A percentile compares a stretch with the other conserved stretches of the same genome.
These are phyloP conservation scores for Anarsia innoxiella DNA, from an alignment of 2,888 invertebrate genomes.

Conservation along the genomic window DNA sequence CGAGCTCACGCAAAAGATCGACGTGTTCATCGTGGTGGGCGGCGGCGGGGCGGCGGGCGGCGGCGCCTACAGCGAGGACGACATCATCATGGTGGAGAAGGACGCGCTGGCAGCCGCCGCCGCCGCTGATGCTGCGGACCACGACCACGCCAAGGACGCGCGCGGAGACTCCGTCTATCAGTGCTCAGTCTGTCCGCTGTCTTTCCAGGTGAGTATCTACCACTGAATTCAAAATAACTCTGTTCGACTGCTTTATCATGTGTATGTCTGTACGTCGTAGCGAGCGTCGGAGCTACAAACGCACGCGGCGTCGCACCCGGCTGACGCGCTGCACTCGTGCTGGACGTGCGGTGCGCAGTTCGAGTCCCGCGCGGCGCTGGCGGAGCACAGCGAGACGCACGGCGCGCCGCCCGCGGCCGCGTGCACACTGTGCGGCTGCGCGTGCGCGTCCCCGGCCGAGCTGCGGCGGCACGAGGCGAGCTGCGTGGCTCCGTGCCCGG, in stretches of 20 bases:
- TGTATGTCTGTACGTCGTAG: conserved; percentile 35
- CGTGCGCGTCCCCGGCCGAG: conserved; percentile 18
- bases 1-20: conserved; percentile 62
- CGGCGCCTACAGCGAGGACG: conserved; percentile 57
- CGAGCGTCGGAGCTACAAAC: conserved; percentile 41
- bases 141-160: conserved; percentile 44
- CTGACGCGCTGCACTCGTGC: conserved; percentile 49
- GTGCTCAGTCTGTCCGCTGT: conserved; percentile 57
- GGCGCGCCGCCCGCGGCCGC: conserved; percentile 24
- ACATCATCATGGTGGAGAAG: conserved; percentile 64
- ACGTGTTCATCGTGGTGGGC: conserved; percentile 65
- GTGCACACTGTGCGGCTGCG: conserved; percentile 41
- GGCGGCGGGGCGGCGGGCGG: conserved; percentile 5
- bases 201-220: conserved; percentile 39
- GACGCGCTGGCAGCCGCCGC: conserved; percentile 50
- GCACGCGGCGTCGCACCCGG: conserved; percentile 38
- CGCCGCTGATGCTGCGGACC: conserved; percentile 46
- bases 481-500: conserved; percentile 22
- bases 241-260: not conserved
- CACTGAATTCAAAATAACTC: not conserved
- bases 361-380: conserved; percentile 30
- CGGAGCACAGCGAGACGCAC: conserved; percentile 30
- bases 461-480: conserved; percentile 31
- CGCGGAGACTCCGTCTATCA: conserved; percentile 56
- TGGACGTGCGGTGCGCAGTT: conserved; percentile 65